Conservation (phyloP, 2,888 invertebrate genomes). For the Cheilosia impressa region DNA sequence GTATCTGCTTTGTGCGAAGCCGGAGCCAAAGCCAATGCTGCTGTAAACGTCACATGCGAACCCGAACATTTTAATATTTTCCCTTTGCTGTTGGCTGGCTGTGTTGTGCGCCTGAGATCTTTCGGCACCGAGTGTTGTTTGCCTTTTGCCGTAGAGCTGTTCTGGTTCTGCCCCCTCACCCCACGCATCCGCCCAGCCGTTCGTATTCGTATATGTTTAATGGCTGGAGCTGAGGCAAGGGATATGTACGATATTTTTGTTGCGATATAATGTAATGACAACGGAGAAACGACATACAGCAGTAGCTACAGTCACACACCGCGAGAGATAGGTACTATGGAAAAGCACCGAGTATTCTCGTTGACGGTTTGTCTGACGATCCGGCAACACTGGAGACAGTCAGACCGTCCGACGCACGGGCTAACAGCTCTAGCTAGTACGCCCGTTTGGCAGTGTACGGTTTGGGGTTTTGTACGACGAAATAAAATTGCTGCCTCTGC, state of each 20-base stretch:
- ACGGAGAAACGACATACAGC: slow-evolving; percentile 66
- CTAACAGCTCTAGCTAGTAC: background rate
- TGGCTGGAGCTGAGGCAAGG: slow-evolving; percentile 53
- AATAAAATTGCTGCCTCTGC: slow-evolving; percentile 72
- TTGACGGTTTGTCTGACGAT: slow-evolving; percentile 54
- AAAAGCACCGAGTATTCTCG: slow-evolving; percentile 65
- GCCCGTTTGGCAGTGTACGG: slow-evolving; percentile 48
- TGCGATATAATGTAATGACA: slow-evolving; percentile 74
- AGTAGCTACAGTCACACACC: slow-evolving; percentile 64
- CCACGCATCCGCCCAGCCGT: slow-evolving; percentile 25
- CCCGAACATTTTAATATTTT: slow-evolving; percentile 73
- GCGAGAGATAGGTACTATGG: slow-evolving; percentile 53
- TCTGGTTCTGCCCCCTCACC: slow-evolving; percentile 27
- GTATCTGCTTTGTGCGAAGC: slow-evolving; percentile 44
- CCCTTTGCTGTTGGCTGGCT: slow-evolving; percentile 58
- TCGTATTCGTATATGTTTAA: slow-evolving; percentile 26
- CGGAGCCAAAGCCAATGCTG: slow-evolving; percentile 55
- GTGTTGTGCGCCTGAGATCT: slow-evolving; percentile 62
- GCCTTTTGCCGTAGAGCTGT: slow-evolving; percentile 50
- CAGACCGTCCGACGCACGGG: slow-evolving; percentile 16
- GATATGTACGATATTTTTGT: slow-evolving; percentile 68
- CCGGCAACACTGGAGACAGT: slow-evolving; percentile 21
- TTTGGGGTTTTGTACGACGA: slow-evolving; percentile 67
- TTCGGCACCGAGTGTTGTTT: slow-evolving; percentile 57
- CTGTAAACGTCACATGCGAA: slow-evolving; percentile 70